Evolutionary conservation across 1,140 invertebrate genomes (phyloP).

Genomic region (Manduca sexta): DNA sequence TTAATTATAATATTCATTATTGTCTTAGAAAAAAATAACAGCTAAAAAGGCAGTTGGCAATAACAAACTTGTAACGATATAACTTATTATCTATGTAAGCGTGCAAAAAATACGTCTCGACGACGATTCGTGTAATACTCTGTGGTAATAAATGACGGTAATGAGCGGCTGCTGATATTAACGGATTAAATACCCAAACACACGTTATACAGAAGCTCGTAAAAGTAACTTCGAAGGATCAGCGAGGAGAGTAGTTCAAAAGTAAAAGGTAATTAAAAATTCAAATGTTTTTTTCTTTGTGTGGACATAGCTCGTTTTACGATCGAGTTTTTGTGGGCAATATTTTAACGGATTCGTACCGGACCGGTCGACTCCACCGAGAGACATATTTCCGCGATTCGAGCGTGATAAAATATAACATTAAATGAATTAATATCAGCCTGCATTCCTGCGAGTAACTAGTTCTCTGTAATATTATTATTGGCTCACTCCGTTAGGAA

Average conservation of each 20-base stretch:
- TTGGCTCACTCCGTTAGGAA: neutral
- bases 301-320: neutral
- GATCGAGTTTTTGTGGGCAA: conserved; percentile 1
- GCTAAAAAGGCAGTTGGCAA: neutral
- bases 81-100: too few species aligned
- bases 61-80: too few species aligned
- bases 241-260: too few species aligned
- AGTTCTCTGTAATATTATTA: neutral
- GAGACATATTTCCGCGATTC: conserved; percentile 4
- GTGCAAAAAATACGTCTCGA: too few species aligned
- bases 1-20: neutral
- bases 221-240: too few species aligned
- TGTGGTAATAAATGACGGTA: too few species aligned
- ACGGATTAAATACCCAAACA: too few species aligned
- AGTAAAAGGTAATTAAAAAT: neutral
- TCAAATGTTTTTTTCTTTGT: neutral
- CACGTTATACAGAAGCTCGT: too few species aligned
- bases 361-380: neutral
- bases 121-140: too few species aligned
- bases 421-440: neutral
- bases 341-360: neutral
- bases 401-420: conserved; percentile 1
- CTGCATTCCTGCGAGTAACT: neutral
- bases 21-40: neutral
- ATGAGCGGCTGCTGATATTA: too few species aligned